Base-by-base conservation (phyloP, 1,140 invertebrate species). In the Pantala flavescens region DNA sequence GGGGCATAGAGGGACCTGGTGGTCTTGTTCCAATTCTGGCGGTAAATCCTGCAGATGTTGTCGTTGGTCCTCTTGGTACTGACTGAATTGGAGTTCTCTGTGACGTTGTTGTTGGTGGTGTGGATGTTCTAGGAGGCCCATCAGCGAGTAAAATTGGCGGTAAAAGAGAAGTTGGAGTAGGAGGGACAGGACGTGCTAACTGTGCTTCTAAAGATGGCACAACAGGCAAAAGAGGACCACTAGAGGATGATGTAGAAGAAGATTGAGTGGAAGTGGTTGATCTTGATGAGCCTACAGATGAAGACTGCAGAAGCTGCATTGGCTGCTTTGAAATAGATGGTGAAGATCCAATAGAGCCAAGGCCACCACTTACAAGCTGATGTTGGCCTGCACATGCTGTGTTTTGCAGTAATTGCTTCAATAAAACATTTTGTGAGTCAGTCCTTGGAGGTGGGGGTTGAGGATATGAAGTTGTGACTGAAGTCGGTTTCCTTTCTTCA, bases 381-480 rank as follows among this genome's bases (percentile, higher is more conserved):
- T 78, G 80, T 83, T 23, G 82, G 81, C 49, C 86, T 9, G 87
- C 87, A 80, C 88, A 90, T 9, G 87, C 91, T 12, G 91, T 93
- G 78, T 94, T 96, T 81, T 96, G 93, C 23, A 97, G 81, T 24
- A 97, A 83, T 81, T 97, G 93, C 80, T 97, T 97, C 23, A 97
- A 81, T 21, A 97, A 82, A 12, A 95, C 94, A 84, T 97, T 96
- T 80, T 95, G 93, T 0, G 91, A 91, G 77, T 94, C 91, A 5
- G 73, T 75, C 28, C 71, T 76, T 71, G 24, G 70, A 21, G 73
- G 49, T 11, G 23, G 43, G 55, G 24, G 23, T 24, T 19, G 71
- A 23, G 71, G 71, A 24, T 14, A 71, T 7, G 12, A 7, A 36
- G 28, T 71, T 71, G 23, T 71, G 14, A 24, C 73, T 23, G 43